A percentile compares a stretch with the other conserved stretches of the same genome.
Evolutionary conservation across 2,797 vertebrate species (phyloP).

Genomic region (Parotocinclus haroldoi): DNA sequence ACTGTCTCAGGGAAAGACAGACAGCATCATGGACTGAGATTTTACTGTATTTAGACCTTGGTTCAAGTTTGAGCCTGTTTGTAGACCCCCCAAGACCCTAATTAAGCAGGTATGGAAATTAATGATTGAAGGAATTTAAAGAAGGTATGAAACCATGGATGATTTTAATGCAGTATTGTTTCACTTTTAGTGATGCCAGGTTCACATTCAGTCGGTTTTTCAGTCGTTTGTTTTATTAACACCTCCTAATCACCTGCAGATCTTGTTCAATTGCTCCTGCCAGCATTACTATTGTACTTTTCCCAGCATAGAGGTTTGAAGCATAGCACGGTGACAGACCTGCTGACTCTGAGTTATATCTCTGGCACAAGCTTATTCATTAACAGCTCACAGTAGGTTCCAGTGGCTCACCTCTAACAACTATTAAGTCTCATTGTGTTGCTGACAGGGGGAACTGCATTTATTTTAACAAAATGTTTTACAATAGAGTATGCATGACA

Average conservation of each 20-base stretch:
- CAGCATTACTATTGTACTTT: background rate
- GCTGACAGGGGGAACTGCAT: too few species aligned
- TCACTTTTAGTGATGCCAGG: slow-evolving; percentile 15
- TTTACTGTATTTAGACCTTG: background rate
- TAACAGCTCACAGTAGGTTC: background rate
- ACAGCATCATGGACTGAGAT: background rate
- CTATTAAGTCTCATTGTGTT: too few species aligned
- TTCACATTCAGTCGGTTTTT: slow-evolving; percentile 11
- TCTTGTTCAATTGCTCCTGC: slow-evolving; percentile 6
- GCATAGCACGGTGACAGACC: slow-evolving; percentile 14
- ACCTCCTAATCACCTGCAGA: slow-evolving; percentile 31
- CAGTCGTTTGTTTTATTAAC: slow-evolving; percentile 16
- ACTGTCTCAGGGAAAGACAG: background rate
- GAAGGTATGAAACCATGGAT: too few species aligned
- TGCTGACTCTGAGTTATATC: slow-evolving; percentile 9
- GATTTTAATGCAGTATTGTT: too few species aligned
- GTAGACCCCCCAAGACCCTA: too few species aligned
- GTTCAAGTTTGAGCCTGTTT: too few species aligned
- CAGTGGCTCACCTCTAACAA: too few species aligned
- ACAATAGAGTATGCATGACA: too few species aligned
- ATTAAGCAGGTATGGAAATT: too few species aligned
- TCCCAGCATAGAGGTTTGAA: slow-evolving; percentile 5
- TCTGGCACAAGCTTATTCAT: slow-evolving; percentile 17
- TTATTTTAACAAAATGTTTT: too few species aligned
- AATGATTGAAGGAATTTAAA: too few species aligned